Conservation (phyloP, 53 echinoderm and acorn worm genomes). For the Glandiceps talaboti region DNA sequence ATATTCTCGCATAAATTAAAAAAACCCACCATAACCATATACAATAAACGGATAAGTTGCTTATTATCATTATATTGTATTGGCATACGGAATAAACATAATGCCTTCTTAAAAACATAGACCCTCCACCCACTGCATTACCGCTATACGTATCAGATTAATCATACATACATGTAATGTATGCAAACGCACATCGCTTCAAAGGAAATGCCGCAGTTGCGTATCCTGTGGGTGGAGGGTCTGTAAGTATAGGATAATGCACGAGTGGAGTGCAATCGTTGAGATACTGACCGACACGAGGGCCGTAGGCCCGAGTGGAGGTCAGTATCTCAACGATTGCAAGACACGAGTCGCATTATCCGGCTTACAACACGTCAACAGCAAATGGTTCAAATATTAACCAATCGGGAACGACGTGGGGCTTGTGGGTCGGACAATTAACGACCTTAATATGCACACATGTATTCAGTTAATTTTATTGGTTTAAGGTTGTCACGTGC, state of each 20-base stretch:
- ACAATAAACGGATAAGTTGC: too few relatives aligned
- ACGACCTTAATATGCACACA: background rate
- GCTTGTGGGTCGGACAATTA: background rate
- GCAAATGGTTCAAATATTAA: background rate
- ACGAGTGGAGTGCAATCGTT: background rate
- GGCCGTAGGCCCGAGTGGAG: background rate
- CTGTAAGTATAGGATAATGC: background rate
- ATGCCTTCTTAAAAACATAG: too few relatives aligned
- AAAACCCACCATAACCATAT: too few relatives aligned
- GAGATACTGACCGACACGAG: constrained; percentile 1
- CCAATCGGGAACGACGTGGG: background rate
- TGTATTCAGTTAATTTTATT: background rate
- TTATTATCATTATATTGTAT: too few relatives aligned
- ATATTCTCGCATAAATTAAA: too few relatives aligned
- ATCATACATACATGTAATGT: too few relatives aligned
- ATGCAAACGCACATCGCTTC: too few relatives aligned
- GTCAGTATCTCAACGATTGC: background rate
- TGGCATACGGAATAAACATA: too few relatives aligned
- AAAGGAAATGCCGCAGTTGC: too few relatives aligned
- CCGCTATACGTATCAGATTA: too few relatives aligned
- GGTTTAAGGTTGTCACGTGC: background rate
- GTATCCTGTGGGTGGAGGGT: too few relatives aligned
- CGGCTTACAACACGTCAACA: constrained; percentile 1
- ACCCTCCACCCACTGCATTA: too few relatives aligned
- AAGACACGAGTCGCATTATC: background rate